Conservation (phyloP, 2,888 invertebrate species). For the Calameuta filiformis region DNA sequence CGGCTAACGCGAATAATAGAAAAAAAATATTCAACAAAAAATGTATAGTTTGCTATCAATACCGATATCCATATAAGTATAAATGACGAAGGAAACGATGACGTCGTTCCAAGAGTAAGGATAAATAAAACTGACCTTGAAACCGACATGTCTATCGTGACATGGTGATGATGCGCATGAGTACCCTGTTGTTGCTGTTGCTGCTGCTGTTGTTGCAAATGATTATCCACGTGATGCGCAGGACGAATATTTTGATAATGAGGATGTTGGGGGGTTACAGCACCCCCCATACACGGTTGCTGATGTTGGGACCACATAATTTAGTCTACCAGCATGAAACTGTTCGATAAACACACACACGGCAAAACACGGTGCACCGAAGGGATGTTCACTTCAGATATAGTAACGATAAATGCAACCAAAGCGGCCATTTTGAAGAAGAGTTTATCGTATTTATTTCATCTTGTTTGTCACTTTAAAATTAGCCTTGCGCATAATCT, state of each 20-base stretch:
- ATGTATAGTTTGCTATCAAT: not conserved
- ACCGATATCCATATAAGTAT: not conserved
- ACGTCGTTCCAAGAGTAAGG: not conserved
- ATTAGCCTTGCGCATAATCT: constrained; percentile 40
- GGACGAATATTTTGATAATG: constrained; percentile 34
- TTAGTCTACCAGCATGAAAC: not conserved
- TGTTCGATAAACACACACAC: not conserved
- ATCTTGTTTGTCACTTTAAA: constrained; percentile 40
- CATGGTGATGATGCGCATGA: constrained; percentile 14
- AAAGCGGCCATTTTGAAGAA: not conserved
- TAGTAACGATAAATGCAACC: not conserved
- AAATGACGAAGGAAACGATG: not conserved
- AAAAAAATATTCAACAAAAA: not conserved
- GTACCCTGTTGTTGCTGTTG: constrained; percentile 24
- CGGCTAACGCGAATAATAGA: not conserved
- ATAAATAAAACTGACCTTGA: constrained; percentile 42
- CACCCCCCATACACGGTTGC: constrained; percentile 31
- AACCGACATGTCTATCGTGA: constrained; percentile 39
- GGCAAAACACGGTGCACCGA: not conserved
- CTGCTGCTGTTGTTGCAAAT: constrained; percentile 24
- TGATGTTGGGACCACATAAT: constrained; percentile 42
- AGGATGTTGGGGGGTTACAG: constrained; percentile 31
- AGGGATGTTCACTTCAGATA: not conserved
- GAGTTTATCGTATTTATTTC: constrained; percentile 31
- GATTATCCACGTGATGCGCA: constrained; percentile 24